Evolutionary conservation across 2,113 vertebrate species (phyloP), one percentile per base, ranked within the genome.

Genomic region (Sialia sialis): DNA sequence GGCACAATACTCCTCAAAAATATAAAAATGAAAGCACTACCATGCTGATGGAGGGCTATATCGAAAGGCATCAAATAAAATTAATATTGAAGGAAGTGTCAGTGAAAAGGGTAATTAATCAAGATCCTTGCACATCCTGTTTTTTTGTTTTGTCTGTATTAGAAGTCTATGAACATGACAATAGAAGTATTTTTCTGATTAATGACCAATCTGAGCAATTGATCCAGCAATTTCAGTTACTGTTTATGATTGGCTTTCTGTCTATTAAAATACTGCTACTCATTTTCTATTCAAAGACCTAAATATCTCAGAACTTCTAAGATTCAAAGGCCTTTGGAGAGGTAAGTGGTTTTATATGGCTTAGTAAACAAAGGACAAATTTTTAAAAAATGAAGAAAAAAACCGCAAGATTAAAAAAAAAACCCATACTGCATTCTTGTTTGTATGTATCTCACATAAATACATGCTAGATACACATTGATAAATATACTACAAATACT

Each of bases 51-150:
- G 70, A 86, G 73, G n/a, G 32, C 22, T 85, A 1, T 25, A 25
- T 83, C 84, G 88, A 80, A 83, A 85, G 55, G 32, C 22, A 93
- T 59, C 41, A 30, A 89, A 43, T 39, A 46, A 66, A 95, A 84
- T 94, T 95, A 93, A 56, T 87, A 66, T 77, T 80, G 75, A 27
- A 92, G 60, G 48, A 78, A 20, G 20, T 85, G 25, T 81, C 73
- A 88, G 77, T 94, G 68, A 34, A 93, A 90, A 58, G 7, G 43
- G 70, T 92, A 86, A 95, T 96, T 70, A 83, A 92, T 94, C 70
- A 85, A 81, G 52, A 67, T 43, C 63, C 22, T 91, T 84, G 62
- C 9, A 30, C 25, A 13, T 7, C 13, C 30, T 34, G 11, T 69
- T 82, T 85, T 60, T 86, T 92, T 39, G 39, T 39, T 39, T 86